Base-by-base conservation (phyloP, 2,797 vertebrate species). In the Hipposideros larvatus region DNA sequence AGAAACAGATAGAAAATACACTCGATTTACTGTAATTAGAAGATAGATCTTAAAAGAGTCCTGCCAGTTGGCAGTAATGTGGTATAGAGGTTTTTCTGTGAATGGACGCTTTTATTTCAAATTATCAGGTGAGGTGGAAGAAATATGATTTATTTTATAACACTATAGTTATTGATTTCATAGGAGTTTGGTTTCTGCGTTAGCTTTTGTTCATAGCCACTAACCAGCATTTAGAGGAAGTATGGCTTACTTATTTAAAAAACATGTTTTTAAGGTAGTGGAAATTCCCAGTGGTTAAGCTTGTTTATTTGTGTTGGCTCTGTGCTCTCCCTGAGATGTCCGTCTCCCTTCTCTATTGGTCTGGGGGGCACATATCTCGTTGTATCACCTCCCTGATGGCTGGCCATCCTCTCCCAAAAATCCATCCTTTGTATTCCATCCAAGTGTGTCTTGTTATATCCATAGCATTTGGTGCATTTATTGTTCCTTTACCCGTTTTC, bases 31-130 rank as follows among this genome's bases (percentile, higher is more conserved):
- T 55, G 28, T 79, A 73, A 59, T 63, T 92, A 73, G 73, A 85
- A 90, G 94, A 61, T 90, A 83, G 87, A 93, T 79, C 91, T 92
- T 82, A 5, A 97, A 88, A 96, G 57, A 57, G 21, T 43, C 13
- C 51, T 79, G 90, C 16, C 61, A 86, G 24, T 95, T 97, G 57
- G 61, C 31, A 6, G 21, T 22, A 37, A 68, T 19, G 14, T 10
- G 26, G 5, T 55, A 2, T 34, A 34, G 46, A 85, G 11, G 21
- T 75, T 96, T 90, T 92, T 94, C 83, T 89, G 31, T 94, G 61
- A 84, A 68, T 75, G 53, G 14, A 70, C 53, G 59, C 21, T 85
- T 85, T 92, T 13, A 43, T 94, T 57, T 24, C 18, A 79, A 11
- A 53, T 89, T 57, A 41, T 89, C 28, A n/a, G 37, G n/a, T 51